phyloP scores from a whole-genome alignment of 2,888 invertebrate species.

The Capitulum mitella region DNA sequence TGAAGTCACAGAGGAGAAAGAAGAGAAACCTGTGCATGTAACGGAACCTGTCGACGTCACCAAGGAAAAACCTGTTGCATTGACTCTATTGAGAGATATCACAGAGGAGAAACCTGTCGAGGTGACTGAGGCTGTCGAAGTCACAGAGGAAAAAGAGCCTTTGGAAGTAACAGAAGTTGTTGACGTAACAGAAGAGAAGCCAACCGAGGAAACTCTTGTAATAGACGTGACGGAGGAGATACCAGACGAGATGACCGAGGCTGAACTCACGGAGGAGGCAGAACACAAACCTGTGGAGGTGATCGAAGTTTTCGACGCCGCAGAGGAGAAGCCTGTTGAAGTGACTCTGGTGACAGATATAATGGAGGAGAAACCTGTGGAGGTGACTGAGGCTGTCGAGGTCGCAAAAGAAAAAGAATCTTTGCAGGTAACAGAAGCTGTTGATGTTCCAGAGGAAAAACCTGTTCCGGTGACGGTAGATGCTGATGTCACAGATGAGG shows the following conservation, averaged over 20 bases:
- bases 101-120: neutral
- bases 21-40: neutral
- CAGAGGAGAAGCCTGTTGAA: neutral
- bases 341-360: neutral
- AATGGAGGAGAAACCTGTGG: conserved; percentile 12
- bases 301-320: neutral
- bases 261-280: neutral
- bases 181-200: neutral
- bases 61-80: neutral
- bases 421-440: neutral
- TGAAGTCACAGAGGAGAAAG: neutral
- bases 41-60: neutral
- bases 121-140: neutral
- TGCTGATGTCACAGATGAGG: too few relatives aligned
- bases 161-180: too few relatives aligned
- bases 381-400: conserved; percentile 17
- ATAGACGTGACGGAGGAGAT: neutral
- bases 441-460: neutral
- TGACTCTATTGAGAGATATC: neutral
- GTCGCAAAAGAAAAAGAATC: neutral
- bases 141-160: neutral
- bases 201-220: neutral
- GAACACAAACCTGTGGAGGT: neutral
- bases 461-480: neutral
- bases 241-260: neutral